Conservation (phyloP, 2,797 vertebrate genomes). For the Phrynocephalus forsythii region DNA sequence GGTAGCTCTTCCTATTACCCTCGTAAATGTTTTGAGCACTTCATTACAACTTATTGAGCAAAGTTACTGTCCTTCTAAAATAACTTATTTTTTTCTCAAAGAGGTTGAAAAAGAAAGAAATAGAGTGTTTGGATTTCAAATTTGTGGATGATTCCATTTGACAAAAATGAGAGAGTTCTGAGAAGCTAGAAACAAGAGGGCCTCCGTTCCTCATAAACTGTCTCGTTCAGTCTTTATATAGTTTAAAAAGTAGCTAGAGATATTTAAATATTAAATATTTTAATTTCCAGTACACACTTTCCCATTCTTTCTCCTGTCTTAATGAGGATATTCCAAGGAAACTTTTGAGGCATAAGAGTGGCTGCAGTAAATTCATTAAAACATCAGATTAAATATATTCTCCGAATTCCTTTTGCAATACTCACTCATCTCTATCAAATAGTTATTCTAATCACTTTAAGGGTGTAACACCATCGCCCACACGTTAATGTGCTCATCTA, state of each 20-base stretch:
- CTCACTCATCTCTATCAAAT: constrained; percentile 36
- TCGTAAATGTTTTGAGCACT: no score
- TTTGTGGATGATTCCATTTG: background rate
- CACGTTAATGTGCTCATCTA: constrained; percentile 28
- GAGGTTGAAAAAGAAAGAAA: no score
- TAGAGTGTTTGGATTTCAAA: no score
- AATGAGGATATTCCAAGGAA: background rate
- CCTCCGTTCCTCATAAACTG: background rate
- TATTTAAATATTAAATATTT: background rate
- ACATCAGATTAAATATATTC: constrained; percentile 12
- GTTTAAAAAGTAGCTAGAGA: background rate
- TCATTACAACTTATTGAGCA: no score
- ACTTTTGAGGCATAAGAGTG: background rate
- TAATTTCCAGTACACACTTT: constrained; percentile 12
- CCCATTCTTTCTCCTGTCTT: background rate
- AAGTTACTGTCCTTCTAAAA: no score
- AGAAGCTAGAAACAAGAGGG: background rate
- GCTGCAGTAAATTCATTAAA: constrained; percentile 12
- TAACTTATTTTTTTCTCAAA: no score
- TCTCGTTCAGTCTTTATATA: background rate
- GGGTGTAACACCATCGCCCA: constrained; percentile 22
- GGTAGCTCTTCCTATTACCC: no score
- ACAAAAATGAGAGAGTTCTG: background rate
- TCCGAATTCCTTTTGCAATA: constrained; percentile 25
- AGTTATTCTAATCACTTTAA: constrained; percentile 43